Base-by-base conservation (phyloP, 2,113 vertebrate genomes). In the Danionella cerebrum region DNA sequence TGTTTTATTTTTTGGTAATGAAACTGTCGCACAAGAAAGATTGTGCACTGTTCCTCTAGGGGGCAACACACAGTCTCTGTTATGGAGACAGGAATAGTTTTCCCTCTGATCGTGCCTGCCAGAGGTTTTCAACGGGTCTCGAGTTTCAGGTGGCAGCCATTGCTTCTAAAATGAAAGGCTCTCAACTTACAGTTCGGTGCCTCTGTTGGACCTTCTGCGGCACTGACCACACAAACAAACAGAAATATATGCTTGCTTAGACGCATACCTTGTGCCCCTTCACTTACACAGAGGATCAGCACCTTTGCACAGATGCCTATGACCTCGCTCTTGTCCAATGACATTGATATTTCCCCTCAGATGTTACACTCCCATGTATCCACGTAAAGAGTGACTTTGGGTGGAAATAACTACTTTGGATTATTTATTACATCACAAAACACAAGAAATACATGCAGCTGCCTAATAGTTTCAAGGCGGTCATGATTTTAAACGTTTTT, bases 221-320 rank as follows among this genome's bases (percentile, higher is more conserved):
- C 35, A 8, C 62, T 48, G 39, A 25, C 18, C 70, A 67, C 58
- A 73, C 36, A 73, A 62, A 73, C 55, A 55, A 31, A 69, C 39
- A 73, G 27, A 65, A 42, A 71, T 22, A 71, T 53, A 66, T 62
- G 65, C 69, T 45, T 48, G 48, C 50, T 14, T 22, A 58, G 18
- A 64, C 16, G n/a, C 52, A 85, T 78, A 14, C 41, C 19, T 14
- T 38, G 5, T 25, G 41, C 67, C 44, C 67, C 36, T 27, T 54
- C 63, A 69, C 29, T 47, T 53, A 66, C 50, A 73, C 22, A 53
- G 29, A 39, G 21, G 45, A 27, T 24, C 45, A 55, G 22, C 55
- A 60, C 44, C 57, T 69, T 52, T 69, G 62, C 60, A 62, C 67
- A 62, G 67, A 62, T 60, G 57, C 35, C 11, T 27, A 78, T 79